Base-by-base conservation (phyloP, 2,888 invertebrate genomes). In the Encarsia formosa region DNA sequence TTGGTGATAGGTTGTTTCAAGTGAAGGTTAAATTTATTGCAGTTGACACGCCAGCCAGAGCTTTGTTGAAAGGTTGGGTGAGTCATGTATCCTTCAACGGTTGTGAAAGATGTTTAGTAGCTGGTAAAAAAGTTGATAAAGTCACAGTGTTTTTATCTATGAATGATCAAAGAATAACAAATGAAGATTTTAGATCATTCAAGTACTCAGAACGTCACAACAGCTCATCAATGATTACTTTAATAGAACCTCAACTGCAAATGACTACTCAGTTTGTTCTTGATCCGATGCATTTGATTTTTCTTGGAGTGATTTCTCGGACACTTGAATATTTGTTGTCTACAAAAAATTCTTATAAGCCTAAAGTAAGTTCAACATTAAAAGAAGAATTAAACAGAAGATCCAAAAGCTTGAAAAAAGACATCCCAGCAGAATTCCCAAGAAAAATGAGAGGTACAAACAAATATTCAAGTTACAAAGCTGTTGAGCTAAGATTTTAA, bases 111-210 rank as follows among this genome's bases (percentile, higher is more conserved):
- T 46, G 46, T 23, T 11, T n/a, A 16, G 26, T 37, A 11, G 4
- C 3, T 2, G 38, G 38, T 3, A 13, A 47, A 29, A 18, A 39
- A 16, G 29, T 24, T n/a, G 22, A 29, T 24, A 13, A 11, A 8
- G 35, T 44, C 4, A 34, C 44, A 4, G 32, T 44, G 11, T 22
- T 44, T 43, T 31, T 43, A 20, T n/a, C 29, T 20, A n/a, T 8
- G 6, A 16, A 31, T 31, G 29, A 18, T 3, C 4, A 40, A 40
- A 24, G 24, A 8, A 45, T 13, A 35, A 35, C 45, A 11, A 31
- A 45, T 24, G 13, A 15, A 8, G 35, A 24, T 20, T 45, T 45
- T 15, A 2, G 37, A 16, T 1, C 2, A 16, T 35, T 45, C 6
- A 3, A 2, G 5, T 23, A 45, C 24, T 19, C 35, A 16, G 18